Base-by-base conservation (phyloP, 2,113 vertebrate genomes). In the Rafetus swinhoei region DNA sequence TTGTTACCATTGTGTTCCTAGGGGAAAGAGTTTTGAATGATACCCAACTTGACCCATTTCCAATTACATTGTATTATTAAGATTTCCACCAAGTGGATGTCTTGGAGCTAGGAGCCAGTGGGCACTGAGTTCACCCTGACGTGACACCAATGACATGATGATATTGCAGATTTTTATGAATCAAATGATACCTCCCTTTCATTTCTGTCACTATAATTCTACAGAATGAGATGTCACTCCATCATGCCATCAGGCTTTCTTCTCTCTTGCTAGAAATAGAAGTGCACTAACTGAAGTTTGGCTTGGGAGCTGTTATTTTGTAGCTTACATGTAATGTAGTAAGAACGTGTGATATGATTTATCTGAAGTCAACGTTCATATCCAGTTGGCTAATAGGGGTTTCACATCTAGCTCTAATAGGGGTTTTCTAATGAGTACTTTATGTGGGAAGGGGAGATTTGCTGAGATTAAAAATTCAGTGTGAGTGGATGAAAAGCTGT, bases 391-490 rank as follows among this genome's bases (percentile, higher is more conserved):
- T 45, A 45, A 45, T 45, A 45, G 32, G 77, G 59, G 82, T 93
- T 53, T 85, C 54, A 79, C 88, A 91, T 19, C 6, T 59, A 90
- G 32, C 25, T 92, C 74, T 91, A 50, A 72, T 88, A 91, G 85
- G 4, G 16, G 7, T 69, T n/a, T 69, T n/a, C 15, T 19, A 69
- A 69, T 69, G 32, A 32, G 14, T 69, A 19, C 65, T 18, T 35
- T 13, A 82, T 4, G 32, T 1, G 18, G 32, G n/a, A 19, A 27
- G 84, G 77, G 1, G 11, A 13, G 6, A 32, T 79, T 87, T 56
- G 82, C 80, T 94, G 69, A 93, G 54, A 85, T 81, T 69, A 85
- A 76, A 93, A 90, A 21, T 55, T 82, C 84, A 77, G n/a, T 39
- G 10, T 59, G 25, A 16, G 21, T 94, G 86, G 11, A 72, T 90